These are phyloP conservation scores for Athalia rosae DNA, from an alignment of 2,888 invertebrate species.

Conservation along the genomic window DNA sequence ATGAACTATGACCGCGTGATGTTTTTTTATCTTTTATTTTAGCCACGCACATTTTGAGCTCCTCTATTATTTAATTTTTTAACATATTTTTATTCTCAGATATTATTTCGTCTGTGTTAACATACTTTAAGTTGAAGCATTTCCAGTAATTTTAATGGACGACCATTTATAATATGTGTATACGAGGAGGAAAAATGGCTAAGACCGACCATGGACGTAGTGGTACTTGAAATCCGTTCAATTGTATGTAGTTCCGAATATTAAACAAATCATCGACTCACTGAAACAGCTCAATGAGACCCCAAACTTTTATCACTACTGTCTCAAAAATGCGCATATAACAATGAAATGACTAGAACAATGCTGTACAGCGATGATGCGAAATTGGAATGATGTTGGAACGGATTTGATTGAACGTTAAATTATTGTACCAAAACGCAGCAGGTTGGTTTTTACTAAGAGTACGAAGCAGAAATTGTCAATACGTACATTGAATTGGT, in stretches of 20 bases:
- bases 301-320: background rate
- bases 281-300: conserved; percentile 9
- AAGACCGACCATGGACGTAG: conserved; percentile 68
- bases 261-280: conserved; percentile 4
- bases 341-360: background rate
- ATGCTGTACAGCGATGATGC: background rate
- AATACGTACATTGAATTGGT: conserved; percentile 53
- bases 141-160: conserved; percentile 69
- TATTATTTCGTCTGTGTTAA: conserved; percentile 46
- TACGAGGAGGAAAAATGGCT: conserved; percentile 70
- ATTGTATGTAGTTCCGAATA: conserved; percentile 9
- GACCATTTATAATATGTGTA: conserved; percentile 65
- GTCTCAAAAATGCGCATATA: conserved; percentile 4
- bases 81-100: conserved; percentile 29
- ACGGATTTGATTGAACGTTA: conserved; percentile 65
- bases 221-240: conserved; percentile 63
- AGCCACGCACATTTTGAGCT: conserved; percentile 40
- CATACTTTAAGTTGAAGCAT: conserved; percentile 63
- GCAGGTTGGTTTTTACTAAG: conserved; percentile 61
- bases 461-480: conserved; percentile 63
- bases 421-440: conserved; percentile 68
- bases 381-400: background rate
- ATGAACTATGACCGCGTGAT: conserved; percentile 23
- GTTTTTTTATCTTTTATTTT: conserved; percentile 55
- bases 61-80: conserved; percentile 41